A percentile compares a stretch with the other conserved stretches of the same genome.
Evolutionary conservation across 2,797 vertebrate species (phyloP).

Genomic region (Premnoplex brunnescens): DNA sequence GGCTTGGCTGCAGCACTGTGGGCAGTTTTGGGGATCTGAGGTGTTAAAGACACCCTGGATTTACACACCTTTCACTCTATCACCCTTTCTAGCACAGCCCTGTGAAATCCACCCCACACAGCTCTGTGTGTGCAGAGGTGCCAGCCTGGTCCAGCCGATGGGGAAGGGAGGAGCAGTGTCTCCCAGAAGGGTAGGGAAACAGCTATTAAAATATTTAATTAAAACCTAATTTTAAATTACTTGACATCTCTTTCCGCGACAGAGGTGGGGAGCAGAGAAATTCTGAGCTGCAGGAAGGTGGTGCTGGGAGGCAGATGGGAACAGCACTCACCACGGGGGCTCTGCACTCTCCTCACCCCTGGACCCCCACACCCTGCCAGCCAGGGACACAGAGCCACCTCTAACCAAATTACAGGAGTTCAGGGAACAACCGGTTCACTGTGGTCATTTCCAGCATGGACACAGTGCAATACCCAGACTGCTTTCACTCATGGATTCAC

Average conservation of each 20-base stretch:
- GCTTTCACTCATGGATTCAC: background rate
- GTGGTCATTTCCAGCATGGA: background rate
- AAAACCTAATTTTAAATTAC: background rate
- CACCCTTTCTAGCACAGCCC: background rate
- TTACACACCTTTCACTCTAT: background rate
- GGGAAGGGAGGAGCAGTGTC: background rate
- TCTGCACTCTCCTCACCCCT: background rate
- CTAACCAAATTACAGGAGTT: background rate
- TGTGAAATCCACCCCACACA: rapidly evolving
- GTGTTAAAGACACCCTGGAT: background rate
- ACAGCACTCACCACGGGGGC: background rate
- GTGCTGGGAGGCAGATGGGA: background rate
- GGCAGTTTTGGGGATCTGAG: background rate
- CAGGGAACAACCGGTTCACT: background rate
- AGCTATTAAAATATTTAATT: background rate
- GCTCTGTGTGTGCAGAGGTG: background rate
- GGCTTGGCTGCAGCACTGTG: background rate
- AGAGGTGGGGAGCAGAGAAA: background rate
- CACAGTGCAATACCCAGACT: background rate
- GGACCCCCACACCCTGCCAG: background rate
- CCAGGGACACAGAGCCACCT: rapidly evolving
- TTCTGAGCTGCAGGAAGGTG: background rate
- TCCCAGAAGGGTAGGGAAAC: background rate
- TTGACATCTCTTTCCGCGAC: rapidly evolving
- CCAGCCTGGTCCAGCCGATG: background rate